Evolutionary conservation across 2,113 vertebrate genomes (phyloP), one percentile per base, ranked within the genome.

Genomic region (Crotalus viridis): DNA sequence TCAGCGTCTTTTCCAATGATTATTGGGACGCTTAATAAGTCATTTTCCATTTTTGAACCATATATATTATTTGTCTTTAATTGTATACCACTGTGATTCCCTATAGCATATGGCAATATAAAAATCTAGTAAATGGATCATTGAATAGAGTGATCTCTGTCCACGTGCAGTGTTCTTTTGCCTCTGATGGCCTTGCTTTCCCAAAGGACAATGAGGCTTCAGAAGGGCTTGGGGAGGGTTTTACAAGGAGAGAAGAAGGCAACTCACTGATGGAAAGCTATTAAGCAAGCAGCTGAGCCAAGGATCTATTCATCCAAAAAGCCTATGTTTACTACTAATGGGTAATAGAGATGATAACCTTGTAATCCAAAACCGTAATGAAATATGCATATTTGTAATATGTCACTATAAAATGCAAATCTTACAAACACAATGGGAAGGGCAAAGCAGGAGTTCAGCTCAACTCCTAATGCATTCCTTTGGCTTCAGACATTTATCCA

Each of bases 381-480:
- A 97, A 97, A 97, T 97, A 96, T 97, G 96, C 97, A 97, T 97
- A 97, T 97, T 97, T 97, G 96, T 97, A 96, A 97, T 97, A 95
- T 94, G 94, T 96, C 96, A 96, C 97, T 97, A 97, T 97, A 96
- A 97, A 96, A 96, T 97, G 96, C 95, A 96, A 96, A 96, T 96
- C 96, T 96, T 95, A 94, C 96, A 95, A 96, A 95, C 95, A 97
- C 97, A 97, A 97, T 96, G 94, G 95, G 95, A 97, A 96, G 95
- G 96, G 95, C 95, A 96, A 96, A 95, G 96, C 94, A 96, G 94
- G 95, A 93, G 87, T 87, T 96, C 93, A 90, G 93, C 94, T 95
- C 94, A 95, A 95, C 95, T 95, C 95, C 94, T 97, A 96, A 97
- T 97, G 95, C 96, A 97, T 97, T 97, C 97, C 94, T 95, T 95